A percentile compares a stretch with the other conserved stretches of the same genome.
Evolutionary conservation across 30 jellyfish, hydroid and myxozoan genomes (phyloP).

Genomic region (Morbakka virulenta): DNA sequence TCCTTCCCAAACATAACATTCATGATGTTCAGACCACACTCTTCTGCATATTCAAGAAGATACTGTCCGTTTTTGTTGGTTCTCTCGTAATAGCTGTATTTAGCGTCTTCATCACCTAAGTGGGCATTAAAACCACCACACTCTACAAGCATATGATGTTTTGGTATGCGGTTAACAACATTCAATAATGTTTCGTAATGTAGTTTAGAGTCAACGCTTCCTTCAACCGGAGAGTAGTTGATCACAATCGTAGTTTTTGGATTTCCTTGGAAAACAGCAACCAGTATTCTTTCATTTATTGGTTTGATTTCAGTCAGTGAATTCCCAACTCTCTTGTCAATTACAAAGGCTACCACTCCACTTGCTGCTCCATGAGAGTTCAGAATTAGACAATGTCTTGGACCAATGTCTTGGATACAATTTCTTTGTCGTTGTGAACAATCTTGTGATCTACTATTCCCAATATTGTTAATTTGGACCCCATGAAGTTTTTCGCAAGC

Average conservation of each 20-base stretch:
- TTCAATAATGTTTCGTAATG: conserved; percentile 21
- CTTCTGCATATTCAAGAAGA: background rate
- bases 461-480: background rate
- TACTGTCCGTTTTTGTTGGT: conserved; percentile 33
- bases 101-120: conserved; percentile 11
- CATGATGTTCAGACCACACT: background rate
- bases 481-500: background rate
- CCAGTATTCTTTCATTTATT: too few species aligned
- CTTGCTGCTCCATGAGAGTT: conserved; percentile 24
- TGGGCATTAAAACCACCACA: conserved; percentile 49
- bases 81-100: conserved; percentile 32
- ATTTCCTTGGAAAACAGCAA: too few species aligned
- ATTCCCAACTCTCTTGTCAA: too few species aligned
- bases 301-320: too few species aligned
- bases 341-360: conserved; percentile 31
- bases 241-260: background rate
- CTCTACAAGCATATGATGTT: conserved; percentile 20
- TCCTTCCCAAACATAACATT: conserved; percentile 9
- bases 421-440: background rate
- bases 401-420: too few species aligned
- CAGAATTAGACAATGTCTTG: too few species aligned
- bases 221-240: conserved; percentile 28
- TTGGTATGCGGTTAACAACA: conserved; percentile 3
- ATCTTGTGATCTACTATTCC: background rate
- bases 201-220: conserved; percentile 21